These are phyloP conservation scores for Lasiurus borealis DNA, from an alignment of 2,113 vertebrate genomes.

Conservation along the genomic window DNA sequence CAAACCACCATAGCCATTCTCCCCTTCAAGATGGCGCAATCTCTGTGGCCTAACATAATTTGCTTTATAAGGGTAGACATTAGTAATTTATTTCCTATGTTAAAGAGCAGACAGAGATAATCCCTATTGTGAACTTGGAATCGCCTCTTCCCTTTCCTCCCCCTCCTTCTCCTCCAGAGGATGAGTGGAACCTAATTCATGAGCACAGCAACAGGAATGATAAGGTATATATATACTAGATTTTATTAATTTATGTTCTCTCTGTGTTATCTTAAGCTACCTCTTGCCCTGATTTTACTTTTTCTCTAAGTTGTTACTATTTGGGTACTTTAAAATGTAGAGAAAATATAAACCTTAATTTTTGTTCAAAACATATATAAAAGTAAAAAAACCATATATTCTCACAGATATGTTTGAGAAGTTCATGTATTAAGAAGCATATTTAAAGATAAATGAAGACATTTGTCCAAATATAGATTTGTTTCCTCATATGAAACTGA, in stretches of 20 bases:
- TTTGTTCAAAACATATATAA: background rate
- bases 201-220: background rate
- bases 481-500: background rate
- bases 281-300: background rate
- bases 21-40: no score
- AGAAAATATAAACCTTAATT: background rate
- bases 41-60: no score
- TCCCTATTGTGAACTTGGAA: background rate
- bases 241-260: background rate
- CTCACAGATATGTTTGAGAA: background rate
- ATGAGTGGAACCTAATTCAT: background rate
- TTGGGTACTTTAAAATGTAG: background rate
- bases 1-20: background rate
- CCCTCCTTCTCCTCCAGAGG: background rate
- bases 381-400: background rate
- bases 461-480: background rate
- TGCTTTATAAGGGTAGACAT: no score
- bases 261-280: background rate
- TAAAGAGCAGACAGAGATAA: constrained; percentile 18
- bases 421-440: background rate
- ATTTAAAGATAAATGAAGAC: background rate
- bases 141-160: background rate
- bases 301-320: background rate
- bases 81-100: background rate
- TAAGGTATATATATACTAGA: background rate